Percentiles rank a stretch among this genome's conserved stretches.
These are phyloP conservation scores for Zingel zingel DNA, from an alignment of 2,113 vertebrate genomes.

Conservation along the genomic window DNA sequence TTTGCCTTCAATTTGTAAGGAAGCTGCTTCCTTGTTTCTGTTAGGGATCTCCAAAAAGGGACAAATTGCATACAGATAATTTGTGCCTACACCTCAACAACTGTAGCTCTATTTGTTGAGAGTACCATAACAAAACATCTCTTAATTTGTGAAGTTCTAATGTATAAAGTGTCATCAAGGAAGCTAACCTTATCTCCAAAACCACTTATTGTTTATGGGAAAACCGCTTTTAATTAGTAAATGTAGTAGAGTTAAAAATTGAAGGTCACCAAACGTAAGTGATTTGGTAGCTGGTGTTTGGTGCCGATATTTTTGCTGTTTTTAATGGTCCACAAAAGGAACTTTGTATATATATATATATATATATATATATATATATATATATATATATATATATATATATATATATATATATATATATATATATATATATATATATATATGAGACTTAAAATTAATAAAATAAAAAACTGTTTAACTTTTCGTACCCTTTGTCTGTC, in stretches of 20 bases:
- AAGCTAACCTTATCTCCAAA: too few relatives aligned
- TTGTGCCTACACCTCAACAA: neutral
- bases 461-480: neutral
- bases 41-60: neutral
- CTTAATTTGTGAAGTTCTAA: neutral
- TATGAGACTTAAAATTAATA: neutral
- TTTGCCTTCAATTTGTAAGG: neutral
- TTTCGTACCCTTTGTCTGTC: neutral
- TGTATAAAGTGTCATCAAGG: neutral
- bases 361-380: too few relatives aligned
- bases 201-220: neutral
- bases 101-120: neutral
- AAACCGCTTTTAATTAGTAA: neutral
- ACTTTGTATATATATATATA: too few relatives aligned
- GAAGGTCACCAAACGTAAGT: neutral
- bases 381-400: too few relatives aligned
- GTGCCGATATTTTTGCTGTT: too few relatives aligned
- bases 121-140: neutral
- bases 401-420: too few relatives aligned
- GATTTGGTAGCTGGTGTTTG: too few relatives aligned
- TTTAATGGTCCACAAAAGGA: too few relatives aligned
- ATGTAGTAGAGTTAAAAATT: neutral
- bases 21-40: neutral
- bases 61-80: neutral
- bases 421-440: too few relatives aligned